Conservation (phyloP, 2,797 vertebrate species). For the Scyliorhinus canicula region DNA sequence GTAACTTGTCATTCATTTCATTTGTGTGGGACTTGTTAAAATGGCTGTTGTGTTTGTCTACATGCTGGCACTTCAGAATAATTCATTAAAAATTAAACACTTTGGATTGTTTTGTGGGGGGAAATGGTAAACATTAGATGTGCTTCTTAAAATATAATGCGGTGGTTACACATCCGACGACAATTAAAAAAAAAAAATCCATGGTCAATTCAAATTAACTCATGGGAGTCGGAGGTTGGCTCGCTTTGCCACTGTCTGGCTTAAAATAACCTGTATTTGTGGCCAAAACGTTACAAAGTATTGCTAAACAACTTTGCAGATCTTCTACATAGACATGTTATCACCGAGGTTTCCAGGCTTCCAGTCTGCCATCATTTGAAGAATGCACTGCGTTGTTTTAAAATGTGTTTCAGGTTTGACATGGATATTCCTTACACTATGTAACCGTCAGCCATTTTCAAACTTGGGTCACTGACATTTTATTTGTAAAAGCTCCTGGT, state of each 20-base stretch:
- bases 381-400: slow-evolving; percentile 34
- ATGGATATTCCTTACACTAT: background rate
- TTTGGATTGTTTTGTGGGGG: background rate
- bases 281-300: background rate
- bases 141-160: background rate
- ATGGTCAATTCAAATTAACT: background rate
- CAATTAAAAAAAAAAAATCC: background rate
- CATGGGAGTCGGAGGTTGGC: background rate
- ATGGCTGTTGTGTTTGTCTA: background rate
- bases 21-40: background rate
- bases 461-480: slow-evolving; percentile 16
- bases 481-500: background rate
- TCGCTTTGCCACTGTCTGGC: background rate
- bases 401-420: slow-evolving; percentile 35
- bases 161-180: background rate
- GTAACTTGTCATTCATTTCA: background rate
- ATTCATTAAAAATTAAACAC: background rate
- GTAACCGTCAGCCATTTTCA: slow-evolving; percentile 22
- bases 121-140: background rate
- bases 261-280: background rate
- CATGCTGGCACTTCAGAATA: background rate
- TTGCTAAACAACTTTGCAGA: background rate
- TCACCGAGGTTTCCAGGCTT: background rate
- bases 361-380: slow-evolving; percentile 32
- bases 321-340: background rate